Conservation (phyloP, 2,888 invertebrate species). For the Apodemia hepburni region DNA sequence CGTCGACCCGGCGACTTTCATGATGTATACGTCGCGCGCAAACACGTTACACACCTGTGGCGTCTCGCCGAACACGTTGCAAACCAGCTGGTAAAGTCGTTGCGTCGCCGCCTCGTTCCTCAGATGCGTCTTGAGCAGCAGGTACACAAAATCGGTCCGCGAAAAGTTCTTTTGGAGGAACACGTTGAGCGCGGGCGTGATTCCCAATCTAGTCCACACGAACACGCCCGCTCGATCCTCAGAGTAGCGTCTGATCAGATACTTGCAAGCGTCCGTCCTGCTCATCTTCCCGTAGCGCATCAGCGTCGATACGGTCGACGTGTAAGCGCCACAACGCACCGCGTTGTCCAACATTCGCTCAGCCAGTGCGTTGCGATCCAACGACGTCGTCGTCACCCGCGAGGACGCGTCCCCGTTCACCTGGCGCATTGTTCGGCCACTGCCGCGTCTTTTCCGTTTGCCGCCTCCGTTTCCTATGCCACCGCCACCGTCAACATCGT, state of each 20-base stretch:
- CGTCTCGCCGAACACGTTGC: background rate
- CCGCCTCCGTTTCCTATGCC: background rate
- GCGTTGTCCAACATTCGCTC: conserved; percentile 20
- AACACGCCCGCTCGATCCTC: conserved; percentile 19
- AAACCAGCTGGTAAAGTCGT: conserved; percentile 16
- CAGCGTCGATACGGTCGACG: conserved; percentile 19
- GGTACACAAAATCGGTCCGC: conserved; percentile 15
- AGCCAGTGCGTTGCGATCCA: conserved; percentile 14
- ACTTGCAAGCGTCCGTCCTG: conserved; percentile 19
- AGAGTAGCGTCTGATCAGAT: conserved; percentile 17
- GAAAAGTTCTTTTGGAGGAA: conserved; percentile 14
- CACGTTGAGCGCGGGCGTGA: conserved; percentile 16
- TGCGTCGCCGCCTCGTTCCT: conserved; percentile 17
- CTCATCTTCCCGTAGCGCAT: conserved; percentile 20
- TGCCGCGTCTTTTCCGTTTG: conserved; percentile 1
- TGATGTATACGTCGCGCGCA: conserved; percentile 17
- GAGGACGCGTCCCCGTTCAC: background rate
- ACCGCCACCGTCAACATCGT: background rate
- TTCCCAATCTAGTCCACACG: conserved; percentile 21
- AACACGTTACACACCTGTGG: conserved; percentile 12
- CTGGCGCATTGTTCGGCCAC: background rate
- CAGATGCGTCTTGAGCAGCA: conserved; percentile 16
- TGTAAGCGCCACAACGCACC: conserved; percentile 19
- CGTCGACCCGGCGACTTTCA: conserved; percentile 14
- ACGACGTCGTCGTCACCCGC: conserved; percentile 3